These are phyloP conservation scores for Sciaenops ocellatus DNA, from an alignment of 2,797 vertebrate species.

Conservation along the genomic window DNA sequence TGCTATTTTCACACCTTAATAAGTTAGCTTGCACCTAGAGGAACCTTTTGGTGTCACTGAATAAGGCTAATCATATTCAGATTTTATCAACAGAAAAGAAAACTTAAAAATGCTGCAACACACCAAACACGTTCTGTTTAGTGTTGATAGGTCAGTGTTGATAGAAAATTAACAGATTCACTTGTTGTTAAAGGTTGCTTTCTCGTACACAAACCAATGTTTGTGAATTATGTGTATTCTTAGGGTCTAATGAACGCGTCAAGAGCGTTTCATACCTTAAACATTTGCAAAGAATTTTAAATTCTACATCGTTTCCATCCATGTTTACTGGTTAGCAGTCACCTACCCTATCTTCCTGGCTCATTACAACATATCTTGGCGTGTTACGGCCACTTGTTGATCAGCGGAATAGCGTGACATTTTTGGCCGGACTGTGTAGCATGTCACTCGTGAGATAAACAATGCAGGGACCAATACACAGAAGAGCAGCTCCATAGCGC, in stretches of 20 bases:
- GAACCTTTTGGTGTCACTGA: slow-evolving; percentile 17
- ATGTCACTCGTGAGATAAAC: not conserved
- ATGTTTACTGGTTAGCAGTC: not conserved
- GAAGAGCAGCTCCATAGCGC: not conserved
- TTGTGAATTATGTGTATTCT: not conserved
- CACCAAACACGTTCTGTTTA: not conserved
- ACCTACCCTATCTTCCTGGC: not conserved
- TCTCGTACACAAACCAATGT: no score
- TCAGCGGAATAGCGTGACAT: not conserved
- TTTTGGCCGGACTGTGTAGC: not conserved
- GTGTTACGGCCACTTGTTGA: not conserved
- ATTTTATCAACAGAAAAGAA: not conserved
- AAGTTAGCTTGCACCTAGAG: slow-evolving; percentile 28
- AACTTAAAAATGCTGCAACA: not conserved
- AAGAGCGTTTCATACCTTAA: not conserved
- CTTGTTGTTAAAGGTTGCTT: no score
- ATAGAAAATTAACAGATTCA: not conserved
- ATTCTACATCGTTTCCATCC: not conserved
- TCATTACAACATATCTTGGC: not conserved
- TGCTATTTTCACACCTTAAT: slow-evolving; percentile 35
- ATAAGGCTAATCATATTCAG: slow-evolving; percentile 8
- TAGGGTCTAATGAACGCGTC: not conserved
- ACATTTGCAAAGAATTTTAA: not conserved
- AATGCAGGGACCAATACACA: not conserved
- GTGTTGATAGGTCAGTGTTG: not conserved